Conservation (phyloP, 1,140 invertebrate species). For the Drosophila prosaltans region DNA sequence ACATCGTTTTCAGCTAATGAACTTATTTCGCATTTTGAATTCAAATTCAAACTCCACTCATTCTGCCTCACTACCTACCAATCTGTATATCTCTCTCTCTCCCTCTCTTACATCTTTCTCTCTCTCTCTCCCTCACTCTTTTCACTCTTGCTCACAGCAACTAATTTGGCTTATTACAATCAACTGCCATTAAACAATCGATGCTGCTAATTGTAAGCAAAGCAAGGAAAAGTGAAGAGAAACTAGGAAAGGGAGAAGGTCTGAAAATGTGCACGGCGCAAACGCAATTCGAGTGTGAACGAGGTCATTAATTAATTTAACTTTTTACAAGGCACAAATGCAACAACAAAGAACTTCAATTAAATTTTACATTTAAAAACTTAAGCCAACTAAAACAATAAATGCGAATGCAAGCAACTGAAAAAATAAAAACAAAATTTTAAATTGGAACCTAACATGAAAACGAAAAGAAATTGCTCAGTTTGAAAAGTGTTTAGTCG, state of each 20-base stretch:
- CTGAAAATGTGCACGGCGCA: conserved; percentile 45
- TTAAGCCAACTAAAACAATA: not conserved
- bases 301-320: conserved; percentile 56
- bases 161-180: conserved; percentile 71
- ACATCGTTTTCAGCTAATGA: conserved; percentile 57
- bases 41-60: conserved; percentile 50
- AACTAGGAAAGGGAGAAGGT: not conserved
- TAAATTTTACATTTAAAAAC: conserved; percentile 22
- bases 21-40: conserved; percentile 73
- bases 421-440: not conserved
- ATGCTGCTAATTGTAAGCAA: conserved; percentile 63
- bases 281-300: conserved; percentile 30
- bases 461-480: too few species aligned
- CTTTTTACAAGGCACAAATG: conserved; percentile 35
- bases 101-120: conserved; percentile 13
- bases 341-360: conserved; percentile 22
- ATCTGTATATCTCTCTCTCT: not conserved
- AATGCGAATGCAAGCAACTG: not conserved
- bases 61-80: not conserved
- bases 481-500: too few species aligned
- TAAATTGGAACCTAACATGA: too few species aligned
- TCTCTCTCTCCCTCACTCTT: conserved; percentile 8
- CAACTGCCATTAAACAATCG: conserved; percentile 68
- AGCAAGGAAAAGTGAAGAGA: conserved; percentile 17
- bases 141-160: conserved; percentile 4